A percentile compares a stretch with the other conserved stretches of the same genome.
Conservation (phyloP, 2,113 vertebrate species). For the Notothenia rossii region DNA sequence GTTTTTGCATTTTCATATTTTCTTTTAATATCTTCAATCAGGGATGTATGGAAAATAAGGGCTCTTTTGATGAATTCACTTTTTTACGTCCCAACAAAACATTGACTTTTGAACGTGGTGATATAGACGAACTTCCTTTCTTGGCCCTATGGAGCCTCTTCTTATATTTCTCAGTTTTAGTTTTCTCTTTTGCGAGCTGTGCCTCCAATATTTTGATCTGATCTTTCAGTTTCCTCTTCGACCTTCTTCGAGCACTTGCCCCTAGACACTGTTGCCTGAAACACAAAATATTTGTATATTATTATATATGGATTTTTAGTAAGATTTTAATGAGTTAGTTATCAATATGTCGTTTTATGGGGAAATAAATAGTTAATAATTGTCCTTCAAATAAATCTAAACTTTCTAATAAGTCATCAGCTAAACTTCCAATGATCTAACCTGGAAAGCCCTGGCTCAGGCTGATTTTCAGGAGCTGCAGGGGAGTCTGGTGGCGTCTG, state of each 20-base stretch:
- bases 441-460: neutral
- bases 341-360: neutral
- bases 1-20: too few species aligned
- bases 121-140: neutral
- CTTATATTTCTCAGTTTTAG: neutral
- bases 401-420: neutral
- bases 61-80: conserved; percentile 14
- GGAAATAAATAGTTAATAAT: neutral
- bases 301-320: neutral
- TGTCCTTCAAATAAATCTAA: neutral
- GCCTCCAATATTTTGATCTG: neutral
- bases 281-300: neutral
- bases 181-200: neutral
- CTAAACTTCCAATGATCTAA: conserved; percentile 2
- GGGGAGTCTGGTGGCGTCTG: neutral
- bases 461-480: neutral
- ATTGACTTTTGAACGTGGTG: neutral
- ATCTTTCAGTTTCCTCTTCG: neutral
- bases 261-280: neutral
- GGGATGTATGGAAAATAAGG: neutral
- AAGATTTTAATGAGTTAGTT: neutral
- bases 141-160: neutral
- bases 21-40: too few species aligned
- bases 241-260: too few species aligned
- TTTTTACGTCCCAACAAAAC: neutral